These are phyloP conservation scores for Leucophora obtusa DNA, from an alignment of 2,888 invertebrate genomes.

Conservation along the genomic window DNA sequence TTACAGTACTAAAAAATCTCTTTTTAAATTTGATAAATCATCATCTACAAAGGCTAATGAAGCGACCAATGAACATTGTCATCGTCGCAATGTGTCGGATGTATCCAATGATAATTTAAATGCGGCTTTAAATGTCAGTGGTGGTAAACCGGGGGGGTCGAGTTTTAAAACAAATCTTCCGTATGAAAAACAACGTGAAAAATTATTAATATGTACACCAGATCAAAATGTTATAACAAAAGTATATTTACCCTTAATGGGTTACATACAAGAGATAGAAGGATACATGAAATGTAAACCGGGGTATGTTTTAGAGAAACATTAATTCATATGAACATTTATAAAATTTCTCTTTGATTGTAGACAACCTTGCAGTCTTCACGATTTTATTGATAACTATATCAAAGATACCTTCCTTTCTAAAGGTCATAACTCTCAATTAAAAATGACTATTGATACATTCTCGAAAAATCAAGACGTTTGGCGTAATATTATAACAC, in stretches of 20 bases:
- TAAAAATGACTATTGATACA: constrained; percentile 81
- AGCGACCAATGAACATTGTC: constrained; percentile 74
- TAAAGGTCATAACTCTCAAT: constrained; percentile 82
- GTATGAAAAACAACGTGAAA: constrained; percentile 78
- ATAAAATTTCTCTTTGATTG: constrained; percentile 26
- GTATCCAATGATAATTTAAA: constrained; percentile 75
- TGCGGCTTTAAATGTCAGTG: constrained; percentile 59
- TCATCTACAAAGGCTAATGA: constrained; percentile 31
- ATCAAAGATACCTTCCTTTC: constrained; percentile 92
- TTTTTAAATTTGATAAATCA: constrained; percentile 86
- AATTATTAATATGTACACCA: constrained; percentile 86
- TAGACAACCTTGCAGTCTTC: constrained; percentile 86
- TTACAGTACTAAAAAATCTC: constrained; percentile 80
- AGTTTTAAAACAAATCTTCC: constrained; percentile 57
- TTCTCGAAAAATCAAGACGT: constrained; percentile 88
- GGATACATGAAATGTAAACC: constrained; percentile 81
- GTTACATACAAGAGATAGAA: constrained; percentile 92
- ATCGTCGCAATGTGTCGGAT: constrained; percentile 77
- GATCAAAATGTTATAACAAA: constrained; percentile 87
- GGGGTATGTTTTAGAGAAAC: constrained; percentile 78
- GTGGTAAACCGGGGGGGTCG: constrained; percentile 63
- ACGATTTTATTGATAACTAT: constrained; percentile 91
- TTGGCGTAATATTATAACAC: constrained; percentile 87
- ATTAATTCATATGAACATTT: not conserved
- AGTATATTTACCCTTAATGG: constrained; percentile 89